These are phyloP conservation scores for Phyllostomus discolor DNA, from an alignment of 2,113 vertebrate species.

Conservation along the genomic window DNA sequence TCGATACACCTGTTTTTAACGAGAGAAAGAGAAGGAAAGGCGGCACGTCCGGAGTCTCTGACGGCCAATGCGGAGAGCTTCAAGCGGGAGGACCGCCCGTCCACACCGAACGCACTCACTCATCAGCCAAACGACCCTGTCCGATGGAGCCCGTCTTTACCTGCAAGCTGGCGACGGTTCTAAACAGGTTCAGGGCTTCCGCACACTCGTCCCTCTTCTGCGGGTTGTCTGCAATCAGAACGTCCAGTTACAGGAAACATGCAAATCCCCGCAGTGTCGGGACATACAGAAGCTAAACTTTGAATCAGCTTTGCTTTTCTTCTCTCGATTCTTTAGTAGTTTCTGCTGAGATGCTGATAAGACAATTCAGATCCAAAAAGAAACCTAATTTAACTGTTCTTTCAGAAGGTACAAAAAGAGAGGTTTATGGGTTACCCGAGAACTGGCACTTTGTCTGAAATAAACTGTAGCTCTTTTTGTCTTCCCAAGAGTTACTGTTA, in stretches of 20 bases:
- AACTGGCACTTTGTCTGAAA: constrained; percentile 16
- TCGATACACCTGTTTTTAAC: background rate
- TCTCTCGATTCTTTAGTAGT: background rate
- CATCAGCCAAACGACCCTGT: background rate
- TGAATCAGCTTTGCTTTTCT: background rate
- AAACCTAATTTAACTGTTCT: background rate
- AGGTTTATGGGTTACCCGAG: background rate
- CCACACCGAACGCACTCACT: background rate
- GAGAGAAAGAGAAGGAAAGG: background rate
- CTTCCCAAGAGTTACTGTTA: background rate
- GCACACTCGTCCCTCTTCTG: constrained; percentile 87
- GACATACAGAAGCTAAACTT: background rate
- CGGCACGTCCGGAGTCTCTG: background rate
- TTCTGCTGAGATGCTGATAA: background rate
- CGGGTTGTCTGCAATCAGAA: constrained; percentile 82
- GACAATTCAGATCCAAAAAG: background rate
- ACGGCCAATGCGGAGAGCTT: background rate
- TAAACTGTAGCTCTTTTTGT: background rate
- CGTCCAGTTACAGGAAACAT: background rate
- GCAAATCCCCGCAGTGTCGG: background rate
- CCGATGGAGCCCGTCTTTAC: constrained; percentile 67
- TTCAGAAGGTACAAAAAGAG: background rate
- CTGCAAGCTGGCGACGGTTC: constrained; percentile 88
- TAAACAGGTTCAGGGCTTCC: constrained; percentile 86
- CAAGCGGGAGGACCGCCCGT: too few species aligned